phyloP scores from a whole-genome alignment of 1,140 invertebrate species.

The Bathynomus jamesi region DNA sequence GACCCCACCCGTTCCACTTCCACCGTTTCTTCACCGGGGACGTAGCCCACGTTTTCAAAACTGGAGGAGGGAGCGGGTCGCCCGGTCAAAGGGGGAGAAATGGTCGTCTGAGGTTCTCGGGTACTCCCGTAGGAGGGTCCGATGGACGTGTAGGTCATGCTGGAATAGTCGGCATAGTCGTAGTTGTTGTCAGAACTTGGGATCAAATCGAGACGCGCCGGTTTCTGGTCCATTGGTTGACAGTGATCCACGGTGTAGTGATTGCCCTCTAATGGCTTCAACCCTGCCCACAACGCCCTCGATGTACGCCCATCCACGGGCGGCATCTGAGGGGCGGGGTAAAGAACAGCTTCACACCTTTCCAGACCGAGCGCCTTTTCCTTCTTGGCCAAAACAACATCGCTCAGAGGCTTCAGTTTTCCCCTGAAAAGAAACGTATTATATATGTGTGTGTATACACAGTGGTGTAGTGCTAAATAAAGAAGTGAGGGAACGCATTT shows the following conservation, averaged over 20 bases:
- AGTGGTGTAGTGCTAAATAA: too few relatives aligned
- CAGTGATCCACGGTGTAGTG: constrained; percentile 38
- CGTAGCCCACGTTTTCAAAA: constrained; percentile 35
- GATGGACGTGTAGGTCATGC: too few relatives aligned
- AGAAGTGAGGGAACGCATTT: too few relatives aligned
- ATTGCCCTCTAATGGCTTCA: constrained; percentile 58
- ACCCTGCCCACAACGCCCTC: constrained; percentile 70
- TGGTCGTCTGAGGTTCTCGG: constrained; percentile 5
- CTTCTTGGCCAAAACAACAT: constrained; percentile 36
- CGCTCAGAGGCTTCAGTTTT: constrained; percentile 36
- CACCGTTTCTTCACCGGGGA: constrained; percentile 25
- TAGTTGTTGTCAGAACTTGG: constrained; percentile 33
- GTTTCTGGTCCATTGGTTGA: constrained; percentile 37
- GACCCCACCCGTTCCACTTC: constrained; percentile 24
- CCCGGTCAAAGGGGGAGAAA: constrained; percentile 38
- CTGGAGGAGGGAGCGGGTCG: constrained; percentile 23
- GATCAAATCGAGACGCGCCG: constrained; percentile 28
- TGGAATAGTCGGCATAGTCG: constrained; percentile 35
- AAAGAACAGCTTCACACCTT: constrained; percentile 49
- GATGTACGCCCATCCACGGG: constrained; percentile 46
- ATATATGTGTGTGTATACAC: too few relatives aligned
- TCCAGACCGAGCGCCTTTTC: constrained; percentile 37
- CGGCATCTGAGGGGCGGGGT: constrained; percentile 46
- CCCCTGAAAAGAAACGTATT: constrained; percentile 29
- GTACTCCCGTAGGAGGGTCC: constrained; percentile 17